These are phyloP conservation scores for Galleria mellonella DNA, from an alignment of 1,140 invertebrate genomes.

Conservation along the genomic window DNA sequence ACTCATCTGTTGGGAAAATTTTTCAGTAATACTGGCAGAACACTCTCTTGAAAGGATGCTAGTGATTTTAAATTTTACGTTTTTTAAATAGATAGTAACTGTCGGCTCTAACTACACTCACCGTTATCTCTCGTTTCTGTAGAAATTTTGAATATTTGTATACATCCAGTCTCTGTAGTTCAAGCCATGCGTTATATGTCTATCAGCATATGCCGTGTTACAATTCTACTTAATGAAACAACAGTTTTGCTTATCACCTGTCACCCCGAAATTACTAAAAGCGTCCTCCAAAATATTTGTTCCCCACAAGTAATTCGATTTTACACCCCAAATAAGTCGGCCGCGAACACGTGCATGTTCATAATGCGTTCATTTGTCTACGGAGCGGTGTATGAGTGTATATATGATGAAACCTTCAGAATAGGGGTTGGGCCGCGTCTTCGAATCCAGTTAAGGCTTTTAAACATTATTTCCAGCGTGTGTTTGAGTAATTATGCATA, in stretches of 20 bases:
- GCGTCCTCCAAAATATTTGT: slow-evolving; percentile 35
- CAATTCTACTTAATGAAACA: too few relatives aligned
- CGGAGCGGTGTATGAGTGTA: background rate
- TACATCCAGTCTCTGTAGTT: too few relatives aligned
- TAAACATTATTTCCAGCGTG: slow-evolving; percentile 38
- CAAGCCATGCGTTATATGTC: too few relatives aligned
- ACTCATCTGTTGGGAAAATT: too few relatives aligned
- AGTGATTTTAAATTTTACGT: too few relatives aligned
- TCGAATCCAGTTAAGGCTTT: slow-evolving; percentile 25
- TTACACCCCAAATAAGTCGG: slow-evolving; percentile 40
- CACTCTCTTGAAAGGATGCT: too few relatives aligned
- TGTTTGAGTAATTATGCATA: slow-evolving; percentile 39
- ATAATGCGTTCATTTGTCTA: slow-evolving; percentile 21
- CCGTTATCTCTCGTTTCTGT: too few relatives aligned
- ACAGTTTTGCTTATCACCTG: background rate
- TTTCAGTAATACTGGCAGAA: too few relatives aligned
- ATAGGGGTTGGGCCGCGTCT: slow-evolving; percentile 30
- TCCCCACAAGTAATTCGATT: slow-evolving; percentile 41
- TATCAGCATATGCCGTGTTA: too few relatives aligned
- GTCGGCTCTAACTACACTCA: too few relatives aligned
- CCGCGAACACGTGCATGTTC: slow-evolving; percentile 24
- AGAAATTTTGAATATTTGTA: too few relatives aligned
- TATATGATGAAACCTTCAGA: slow-evolving; percentile 6
- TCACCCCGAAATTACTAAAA: slow-evolving; percentile 20
- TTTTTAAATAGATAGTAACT: too few relatives aligned